Conservation (phyloP, 2,797 vertebrate species). For the Halcyon badia region DNA sequence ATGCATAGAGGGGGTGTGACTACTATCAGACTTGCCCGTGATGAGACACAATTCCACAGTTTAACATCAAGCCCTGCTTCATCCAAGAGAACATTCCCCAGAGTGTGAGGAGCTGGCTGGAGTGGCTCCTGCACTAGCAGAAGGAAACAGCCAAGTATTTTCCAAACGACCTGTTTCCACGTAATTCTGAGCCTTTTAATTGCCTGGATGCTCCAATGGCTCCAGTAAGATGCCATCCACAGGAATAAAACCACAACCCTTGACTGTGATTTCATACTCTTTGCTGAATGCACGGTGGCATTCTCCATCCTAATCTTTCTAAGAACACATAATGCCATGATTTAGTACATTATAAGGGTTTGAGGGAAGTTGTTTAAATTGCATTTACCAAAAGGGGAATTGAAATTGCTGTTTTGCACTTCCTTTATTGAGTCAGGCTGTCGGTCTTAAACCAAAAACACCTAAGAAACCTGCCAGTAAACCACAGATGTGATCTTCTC, state of each 20-base stretch:
- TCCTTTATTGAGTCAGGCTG: not conserved
- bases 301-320: not conserved
- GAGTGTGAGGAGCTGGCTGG: not conserved
- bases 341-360: not conserved
- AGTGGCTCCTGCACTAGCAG: not conserved
- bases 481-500: not conserved
- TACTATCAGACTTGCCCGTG: not conserved
- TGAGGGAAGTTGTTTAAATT: not conserved
- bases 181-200: not conserved
- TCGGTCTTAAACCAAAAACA: not conserved
- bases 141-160: not conserved
- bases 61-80: not conserved
- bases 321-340: not conserved
- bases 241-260: not conserved
- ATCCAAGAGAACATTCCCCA: not conserved
- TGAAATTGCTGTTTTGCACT: constrained; percentile 44
- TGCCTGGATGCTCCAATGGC: not conserved
- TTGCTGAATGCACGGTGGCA: not conserved
- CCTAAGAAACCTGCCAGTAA: not conserved
- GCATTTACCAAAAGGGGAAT: constrained; percentile 37
- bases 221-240: not conserved
- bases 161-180: not conserved
- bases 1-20: not conserved
- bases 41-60: not conserved
- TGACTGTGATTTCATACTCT: not conserved